phyloP scores from a whole-genome alignment of 2,113 vertebrate genomes.

The Chloropsis cyanopogon region DNA sequence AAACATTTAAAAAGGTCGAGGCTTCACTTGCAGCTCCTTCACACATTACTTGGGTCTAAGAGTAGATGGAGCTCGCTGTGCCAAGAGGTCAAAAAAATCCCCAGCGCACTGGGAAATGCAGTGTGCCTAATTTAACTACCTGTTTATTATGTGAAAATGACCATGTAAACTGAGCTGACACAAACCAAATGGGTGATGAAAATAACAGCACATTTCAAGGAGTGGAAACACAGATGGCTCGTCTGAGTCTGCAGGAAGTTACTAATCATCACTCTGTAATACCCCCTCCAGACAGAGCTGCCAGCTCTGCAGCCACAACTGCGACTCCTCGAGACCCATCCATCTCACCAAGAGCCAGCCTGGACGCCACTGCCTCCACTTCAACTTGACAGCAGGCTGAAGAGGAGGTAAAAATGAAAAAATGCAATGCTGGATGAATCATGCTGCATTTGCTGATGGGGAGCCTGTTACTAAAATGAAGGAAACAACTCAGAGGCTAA shows the following conservation, averaged over 20 bases:
- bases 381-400: neutral
- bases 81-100: neutral
- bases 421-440: neutral
- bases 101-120: neutral
- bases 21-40: neutral
- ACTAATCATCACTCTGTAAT: constrained; percentile 27
- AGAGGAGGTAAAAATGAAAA: neutral
- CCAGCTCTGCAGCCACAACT: neutral
- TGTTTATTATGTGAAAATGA: constrained; percentile 66
- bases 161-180: constrained; percentile 50
- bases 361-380: neutral
- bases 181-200: constrained; percentile 64
- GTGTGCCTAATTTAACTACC: constrained; percentile 54
- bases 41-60: neutral
- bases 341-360: neutral
- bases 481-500: neutral
- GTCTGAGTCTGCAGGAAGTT: constrained; percentile 41
- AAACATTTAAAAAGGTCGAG: neutral
- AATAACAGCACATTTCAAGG: constrained; percentile 52
- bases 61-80: neutral
- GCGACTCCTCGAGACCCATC: neutral
- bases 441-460: neutral
- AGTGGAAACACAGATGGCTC: constrained; percentile 45
- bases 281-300: neutral
- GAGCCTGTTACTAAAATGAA: neutral